Percentiles rank a stretch among this genome's conserved stretches.
Evolutionary conservation across 2,888 invertebrate genomes (phyloP).

Genomic region (Drosophila suboccidentalis): DNA sequence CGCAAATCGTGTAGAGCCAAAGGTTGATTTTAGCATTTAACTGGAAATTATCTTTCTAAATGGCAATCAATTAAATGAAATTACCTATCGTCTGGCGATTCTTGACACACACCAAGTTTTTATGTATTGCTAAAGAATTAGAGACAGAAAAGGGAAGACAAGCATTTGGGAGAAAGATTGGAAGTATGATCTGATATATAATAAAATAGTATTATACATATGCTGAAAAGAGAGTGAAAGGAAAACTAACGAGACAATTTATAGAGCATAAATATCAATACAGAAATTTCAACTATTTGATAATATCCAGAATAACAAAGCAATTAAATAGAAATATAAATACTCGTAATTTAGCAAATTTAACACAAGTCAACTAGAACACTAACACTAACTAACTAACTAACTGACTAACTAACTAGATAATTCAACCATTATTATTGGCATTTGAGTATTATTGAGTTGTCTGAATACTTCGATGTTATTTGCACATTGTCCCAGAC

Average conservation of each 20-base stretch:
- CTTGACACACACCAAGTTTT: neutral
- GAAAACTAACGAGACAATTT: constrained; percentile 1
- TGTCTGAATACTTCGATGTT: neutral
- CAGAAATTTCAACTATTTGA: neutral
- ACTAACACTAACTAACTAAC: too few relatives aligned
- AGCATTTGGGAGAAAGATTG: too few relatives aligned
- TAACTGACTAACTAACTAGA: neutral
- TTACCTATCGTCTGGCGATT: neutral
- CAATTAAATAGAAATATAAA: neutral
- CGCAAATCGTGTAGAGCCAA: constrained; percentile 25
- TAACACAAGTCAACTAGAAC: neutral
- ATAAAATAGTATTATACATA: neutral
- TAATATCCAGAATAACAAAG: neutral
- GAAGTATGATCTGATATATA: too few relatives aligned
- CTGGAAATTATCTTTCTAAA: constrained; percentile 11
- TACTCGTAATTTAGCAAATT: constrained; percentile 1
- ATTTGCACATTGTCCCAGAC: constrained; percentile 6
- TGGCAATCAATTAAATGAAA: constrained; percentile 25
- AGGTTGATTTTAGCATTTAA: constrained; percentile 19
- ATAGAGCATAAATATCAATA: too few relatives aligned
- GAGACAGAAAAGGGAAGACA: neutral
- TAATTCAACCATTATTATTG: neutral
- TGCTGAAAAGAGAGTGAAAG: neutral
- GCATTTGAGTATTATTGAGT: neutral
- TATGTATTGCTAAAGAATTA: neutral